A percentile compares a stretch with the other conserved stretches of the same genome.
Conservation (phyloP, 2,113 vertebrate genomes). For the Plecturocebus donacophilus region DNA sequence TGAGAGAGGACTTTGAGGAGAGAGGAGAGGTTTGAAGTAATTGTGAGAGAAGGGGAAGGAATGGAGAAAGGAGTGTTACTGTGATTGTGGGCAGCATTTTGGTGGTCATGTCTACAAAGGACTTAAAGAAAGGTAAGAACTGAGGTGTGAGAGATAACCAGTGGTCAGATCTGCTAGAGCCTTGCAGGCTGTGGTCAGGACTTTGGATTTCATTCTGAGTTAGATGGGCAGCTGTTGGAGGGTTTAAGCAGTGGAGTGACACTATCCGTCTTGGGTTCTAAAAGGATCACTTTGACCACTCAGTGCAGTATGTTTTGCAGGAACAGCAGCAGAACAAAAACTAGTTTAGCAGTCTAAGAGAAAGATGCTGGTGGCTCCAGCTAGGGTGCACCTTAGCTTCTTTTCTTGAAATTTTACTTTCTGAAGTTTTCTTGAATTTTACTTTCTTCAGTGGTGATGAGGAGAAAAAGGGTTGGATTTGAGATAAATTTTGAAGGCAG, state of each 20-base stretch:
- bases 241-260: background rate
- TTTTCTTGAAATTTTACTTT: too few species aligned
- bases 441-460: background rate
- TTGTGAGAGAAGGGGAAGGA: background rate
- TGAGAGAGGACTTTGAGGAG: background rate
- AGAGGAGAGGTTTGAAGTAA: background rate
- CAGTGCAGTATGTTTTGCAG: background rate
- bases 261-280: background rate
- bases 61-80: background rate
- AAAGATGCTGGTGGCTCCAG: background rate
- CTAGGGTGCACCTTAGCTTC: background rate
- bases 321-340: background rate
- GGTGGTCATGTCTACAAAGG: background rate
- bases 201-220: background rate
- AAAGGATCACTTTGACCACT: background rate
- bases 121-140: background rate
- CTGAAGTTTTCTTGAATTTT: too few species aligned
- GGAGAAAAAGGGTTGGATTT: background rate
- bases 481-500: constrained; percentile 2
- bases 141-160: background rate
- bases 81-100: background rate
- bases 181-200: background rate
- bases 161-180: background rate
- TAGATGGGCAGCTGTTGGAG: background rate
- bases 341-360: background rate